Conservation (phyloP, 2,888 invertebrate genomes). For the Cephonodes hylas region DNA sequence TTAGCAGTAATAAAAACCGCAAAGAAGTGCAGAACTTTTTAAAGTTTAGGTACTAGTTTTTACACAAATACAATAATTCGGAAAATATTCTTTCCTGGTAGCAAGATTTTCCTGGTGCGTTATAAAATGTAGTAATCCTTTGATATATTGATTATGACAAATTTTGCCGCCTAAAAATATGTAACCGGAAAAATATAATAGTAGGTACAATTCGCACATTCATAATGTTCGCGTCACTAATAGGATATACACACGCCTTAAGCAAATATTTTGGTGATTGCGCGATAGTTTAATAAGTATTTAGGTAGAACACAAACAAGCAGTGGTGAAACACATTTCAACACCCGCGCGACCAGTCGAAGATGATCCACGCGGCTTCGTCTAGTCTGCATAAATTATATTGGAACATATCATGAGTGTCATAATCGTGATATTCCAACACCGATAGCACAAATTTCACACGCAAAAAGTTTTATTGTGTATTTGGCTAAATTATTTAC, state of each 20-base stretch:
- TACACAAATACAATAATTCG: background rate
- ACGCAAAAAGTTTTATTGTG: conserved; percentile 48
- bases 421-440: conserved; percentile 34
- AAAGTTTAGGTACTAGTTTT: too few relatives aligned
- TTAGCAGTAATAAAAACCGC: too few relatives aligned
- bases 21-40: too few relatives aligned
- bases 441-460: conserved; percentile 29
- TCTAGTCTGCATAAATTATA: conserved; percentile 46
- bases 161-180: conserved; percentile 3
- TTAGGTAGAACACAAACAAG: conserved; percentile 32
- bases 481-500: conserved; percentile 56
- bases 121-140: background rate
- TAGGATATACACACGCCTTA: background rate
- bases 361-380: conserved; percentile 45
- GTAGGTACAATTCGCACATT: background rate
- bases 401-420: conserved; percentile 37
- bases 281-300: conserved; percentile 20
- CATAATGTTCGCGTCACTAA: background rate
- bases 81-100: background rate
- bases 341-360: conserved; percentile 48
- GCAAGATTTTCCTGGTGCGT: background rate
- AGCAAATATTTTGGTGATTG: conserved; percentile 10
- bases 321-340: conserved; percentile 52
- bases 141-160: background rate
- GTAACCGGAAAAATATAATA: background rate